Evolutionary conservation across 2,113 vertebrate genomes (phyloP), one percentile per base, ranked within the genome.

Genomic region (Cyprinodon variegatus): DNA sequence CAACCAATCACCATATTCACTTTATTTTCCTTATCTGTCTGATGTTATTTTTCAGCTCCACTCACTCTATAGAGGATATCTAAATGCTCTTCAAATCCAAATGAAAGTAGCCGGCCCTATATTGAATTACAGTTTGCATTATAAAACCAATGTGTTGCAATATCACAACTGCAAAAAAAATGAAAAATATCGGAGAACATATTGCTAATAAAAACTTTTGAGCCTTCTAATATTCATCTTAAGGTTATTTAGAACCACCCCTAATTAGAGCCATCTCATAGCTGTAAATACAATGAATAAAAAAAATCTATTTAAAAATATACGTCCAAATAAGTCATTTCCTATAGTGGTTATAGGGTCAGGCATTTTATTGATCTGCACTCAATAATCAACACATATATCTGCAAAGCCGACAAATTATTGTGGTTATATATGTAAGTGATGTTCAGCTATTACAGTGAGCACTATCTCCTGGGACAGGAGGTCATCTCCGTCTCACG

Each of bases 401-500:
- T 61, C 20, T 61, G 39, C 22, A 40, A 1, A n/a, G 46, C 62
- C 65, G 22, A 3, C 4, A 67, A 22, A 64, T 22, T 14, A 77
- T 77, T 61, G 45, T 70, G 38, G 73, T 60, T 74, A 48, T 70
- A 62, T 67, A 36, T 75, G 37, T 38, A 71, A 68, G 68, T 76
- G 71, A 82, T 77, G 70, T 77, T 62, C 2, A 41, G n/a, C 61
- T 67, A 53, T 66, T 75, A 76, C 76, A 65, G 22, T 41, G 46
- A 57, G 57, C 14, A 60, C 29, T 36, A 37, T 80, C 85, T 79
- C 80, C 3, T 22, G 74, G 77, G 70, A 76, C 65, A 65, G 8
- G 76, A 73, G 85, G 85, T 87, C 85, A 83, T 63, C 76, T 59
- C 76, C 61, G 81, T 79, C 84, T 86, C 71, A 70, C 67, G 78